These are phyloP conservation scores for Ceyx melanurus DNA, from an alignment of 2,113 vertebrate species.

Conservation along the genomic window DNA sequence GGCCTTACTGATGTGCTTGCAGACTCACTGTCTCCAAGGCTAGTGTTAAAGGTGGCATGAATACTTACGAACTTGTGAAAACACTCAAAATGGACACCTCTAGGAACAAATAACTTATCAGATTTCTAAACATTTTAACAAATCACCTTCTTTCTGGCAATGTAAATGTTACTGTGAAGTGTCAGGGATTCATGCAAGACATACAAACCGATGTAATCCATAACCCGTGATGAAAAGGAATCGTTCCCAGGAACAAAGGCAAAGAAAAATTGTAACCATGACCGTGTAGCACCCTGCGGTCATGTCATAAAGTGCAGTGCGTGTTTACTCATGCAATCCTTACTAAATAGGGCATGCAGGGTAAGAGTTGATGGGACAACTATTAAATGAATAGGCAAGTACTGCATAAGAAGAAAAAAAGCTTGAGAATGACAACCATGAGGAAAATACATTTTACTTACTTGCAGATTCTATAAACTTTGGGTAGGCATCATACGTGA, in stretches of 20 bases:
- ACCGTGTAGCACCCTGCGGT: accelerated
- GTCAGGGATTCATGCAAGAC: neutral
- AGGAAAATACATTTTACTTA: slow-evolving; percentile 72
- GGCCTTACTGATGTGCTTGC: neutral
- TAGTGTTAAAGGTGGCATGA: neutral
- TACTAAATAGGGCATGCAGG: neutral
- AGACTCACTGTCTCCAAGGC: neutral
- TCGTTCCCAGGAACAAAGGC: neutral
- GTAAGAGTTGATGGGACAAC: neutral
- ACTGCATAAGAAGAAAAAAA: neutral
- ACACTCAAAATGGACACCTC: neutral
- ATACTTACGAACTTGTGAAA: neutral
- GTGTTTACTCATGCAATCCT: neutral
- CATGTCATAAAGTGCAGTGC: neutral
- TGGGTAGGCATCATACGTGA: slow-evolving; percentile 96
- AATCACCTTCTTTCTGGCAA: neutral
- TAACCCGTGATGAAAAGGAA: neutral
- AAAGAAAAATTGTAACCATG: neutral
- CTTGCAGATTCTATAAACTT: slow-evolving; percentile 96
- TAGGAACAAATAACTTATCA: neutral
- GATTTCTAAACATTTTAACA: neutral
- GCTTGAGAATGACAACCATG: neutral
- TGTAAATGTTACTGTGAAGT: neutral
- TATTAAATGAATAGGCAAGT: neutral
- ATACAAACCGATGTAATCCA: neutral